phyloP scores from a whole-genome alignment of 2,797 vertebrate species.

The Hippopotamyrus pictus region DNA sequence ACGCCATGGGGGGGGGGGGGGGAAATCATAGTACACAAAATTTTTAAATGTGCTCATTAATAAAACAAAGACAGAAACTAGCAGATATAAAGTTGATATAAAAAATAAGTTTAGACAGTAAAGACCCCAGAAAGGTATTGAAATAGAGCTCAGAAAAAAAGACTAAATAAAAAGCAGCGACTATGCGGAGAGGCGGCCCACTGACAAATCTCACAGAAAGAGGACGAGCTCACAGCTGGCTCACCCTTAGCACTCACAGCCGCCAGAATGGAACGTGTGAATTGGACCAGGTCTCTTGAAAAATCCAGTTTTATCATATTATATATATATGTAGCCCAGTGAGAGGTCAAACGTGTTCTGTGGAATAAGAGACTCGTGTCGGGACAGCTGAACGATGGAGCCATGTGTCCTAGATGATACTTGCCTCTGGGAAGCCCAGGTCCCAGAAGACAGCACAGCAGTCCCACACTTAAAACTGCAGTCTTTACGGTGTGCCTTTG shows the following conservation, averaged over 20 bases:
- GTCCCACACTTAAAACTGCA: slow-evolving; percentile 48
- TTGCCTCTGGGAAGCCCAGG: not conserved
- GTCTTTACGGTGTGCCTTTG: slow-evolving; percentile 48
- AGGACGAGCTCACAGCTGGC: not conserved
- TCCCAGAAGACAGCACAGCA: not conserved
- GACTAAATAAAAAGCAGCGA: not conserved
- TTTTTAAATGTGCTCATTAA: slow-evolving; percentile 39
- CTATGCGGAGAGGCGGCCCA: not conserved
- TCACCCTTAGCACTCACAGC: not conserved
- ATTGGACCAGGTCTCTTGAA: not conserved
- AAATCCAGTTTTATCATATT: not conserved
- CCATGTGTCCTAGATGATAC: not conserved
- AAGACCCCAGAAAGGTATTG: slow-evolving; percentile 43
- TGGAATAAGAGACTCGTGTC: not conserved
- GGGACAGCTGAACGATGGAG: not conserved
- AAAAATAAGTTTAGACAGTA: slow-evolving; percentile 48
- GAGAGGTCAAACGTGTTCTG: not conserved
- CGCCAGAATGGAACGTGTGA: not conserved
- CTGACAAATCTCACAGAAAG: not conserved
- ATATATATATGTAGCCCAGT: not conserved
- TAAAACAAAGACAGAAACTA: slow-evolving; percentile 42
- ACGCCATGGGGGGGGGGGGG: not conserved
- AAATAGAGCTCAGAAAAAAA: slow-evolving; percentile 22
- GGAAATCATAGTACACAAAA: not conserved
- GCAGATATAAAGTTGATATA: slow-evolving; percentile 23